phyloP scores from a whole-genome alignment of 2,888 invertebrate genomes.

The Gastracanthus pulcherrimus region DNA sequence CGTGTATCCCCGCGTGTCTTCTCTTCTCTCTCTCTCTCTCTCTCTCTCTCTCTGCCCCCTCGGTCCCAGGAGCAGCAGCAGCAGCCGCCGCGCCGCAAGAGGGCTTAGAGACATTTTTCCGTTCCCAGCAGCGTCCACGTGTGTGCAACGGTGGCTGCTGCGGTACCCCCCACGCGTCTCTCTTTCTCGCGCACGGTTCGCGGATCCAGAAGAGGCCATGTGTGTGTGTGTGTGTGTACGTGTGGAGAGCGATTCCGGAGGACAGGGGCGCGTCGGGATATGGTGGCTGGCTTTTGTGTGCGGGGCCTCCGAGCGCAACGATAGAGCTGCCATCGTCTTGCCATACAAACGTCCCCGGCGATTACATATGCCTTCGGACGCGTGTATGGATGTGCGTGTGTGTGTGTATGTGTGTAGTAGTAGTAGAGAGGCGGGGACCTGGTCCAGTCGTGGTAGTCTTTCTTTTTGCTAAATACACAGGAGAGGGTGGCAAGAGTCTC shows the following conservation, averaged over 20 bases:
- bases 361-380: constrained; percentile 61
- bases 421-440: too few species aligned
- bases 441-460: too few species aligned
- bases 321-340: constrained; percentile 76
- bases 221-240: background rate
- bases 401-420: background rate
- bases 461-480: constrained; percentile 57
- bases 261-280: constrained; percentile 16
- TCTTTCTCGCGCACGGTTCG: constrained; percentile 11
- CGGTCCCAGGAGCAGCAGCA: constrained; percentile 22
- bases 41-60: too few species aligned
- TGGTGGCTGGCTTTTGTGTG: constrained; percentile 46
- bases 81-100: background rate
- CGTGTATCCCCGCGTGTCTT: background rate
- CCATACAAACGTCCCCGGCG: constrained; percentile 75
- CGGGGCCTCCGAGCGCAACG: too few species aligned
- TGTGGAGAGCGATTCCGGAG: background rate
- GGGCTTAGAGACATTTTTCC: constrained; percentile 35
- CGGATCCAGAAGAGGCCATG: too few species aligned
- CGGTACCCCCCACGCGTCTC: constrained; percentile 16
- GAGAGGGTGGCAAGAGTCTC: constrained; percentile 63
- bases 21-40: too few species aligned
- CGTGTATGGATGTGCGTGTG: background rate
- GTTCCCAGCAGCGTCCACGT: constrained; percentile 20
- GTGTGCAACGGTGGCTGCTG: too few species aligned